Conservation (phyloP, 1,140 invertebrate genomes). For the Eubasilissa regina region DNA sequence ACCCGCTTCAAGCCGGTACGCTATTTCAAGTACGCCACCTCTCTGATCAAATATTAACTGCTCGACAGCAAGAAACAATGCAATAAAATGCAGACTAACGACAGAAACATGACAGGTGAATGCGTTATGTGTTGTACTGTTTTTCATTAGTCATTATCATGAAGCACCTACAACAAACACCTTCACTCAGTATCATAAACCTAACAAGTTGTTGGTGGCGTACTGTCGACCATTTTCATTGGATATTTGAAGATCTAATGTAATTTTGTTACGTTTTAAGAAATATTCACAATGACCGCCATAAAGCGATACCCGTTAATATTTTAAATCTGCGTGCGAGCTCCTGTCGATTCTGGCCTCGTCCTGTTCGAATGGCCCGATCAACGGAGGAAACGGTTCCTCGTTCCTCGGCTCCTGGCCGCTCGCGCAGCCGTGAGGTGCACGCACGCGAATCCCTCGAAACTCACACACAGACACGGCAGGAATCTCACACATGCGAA, state of each 20-base stretch:
- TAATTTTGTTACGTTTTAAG: neutral
- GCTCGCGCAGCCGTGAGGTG: slow-evolving; percentile 5
- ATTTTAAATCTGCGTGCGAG: neutral
- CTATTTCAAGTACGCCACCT: too few species aligned
- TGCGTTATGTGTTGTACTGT: slow-evolving; percentile 16
- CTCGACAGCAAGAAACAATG: too few species aligned
- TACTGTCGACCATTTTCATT: slow-evolving; percentile 5
- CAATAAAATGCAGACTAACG: too few species aligned
- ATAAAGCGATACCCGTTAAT: too few species aligned
- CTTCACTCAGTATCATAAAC: slow-evolving; percentile 37
- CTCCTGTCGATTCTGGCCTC: slow-evolving; percentile 44
- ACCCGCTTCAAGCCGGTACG: too few species aligned
- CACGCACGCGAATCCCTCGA: slow-evolving; percentile 24
- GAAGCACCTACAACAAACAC: slow-evolving; percentile 30
- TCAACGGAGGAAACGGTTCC: slow-evolving; percentile 45
- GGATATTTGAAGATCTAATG: neutral
- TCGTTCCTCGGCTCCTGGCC: slow-evolving; percentile 33
- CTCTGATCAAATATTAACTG: too few species aligned
- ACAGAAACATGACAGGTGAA: neutral
- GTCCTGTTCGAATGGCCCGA: slow-evolving; percentile 49
- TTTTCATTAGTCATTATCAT: slow-evolving; percentile 23
- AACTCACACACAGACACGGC: slow-evolving; percentile 1
- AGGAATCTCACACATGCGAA: slow-evolving; percentile 25
- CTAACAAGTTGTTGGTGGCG: neutral
- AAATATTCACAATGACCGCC: too few species aligned